These are phyloP conservation scores for Rhyacophila brunnea DNA, from an alignment of 1,140 invertebrate genomes.

Conservation along the genomic window DNA sequence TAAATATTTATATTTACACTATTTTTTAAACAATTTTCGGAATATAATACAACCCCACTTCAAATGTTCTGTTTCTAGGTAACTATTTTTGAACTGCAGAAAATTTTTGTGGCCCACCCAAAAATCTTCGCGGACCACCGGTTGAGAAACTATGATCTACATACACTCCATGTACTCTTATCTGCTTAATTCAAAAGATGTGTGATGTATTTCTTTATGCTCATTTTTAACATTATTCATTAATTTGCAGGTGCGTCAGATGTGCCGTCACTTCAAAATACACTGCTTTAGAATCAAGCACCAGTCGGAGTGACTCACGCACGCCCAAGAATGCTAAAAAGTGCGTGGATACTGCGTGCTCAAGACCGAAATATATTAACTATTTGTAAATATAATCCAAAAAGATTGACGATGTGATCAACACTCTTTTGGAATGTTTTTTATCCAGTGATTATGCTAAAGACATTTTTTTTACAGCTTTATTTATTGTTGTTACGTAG, in stretches of 20 bases:
- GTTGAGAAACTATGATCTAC: too few species aligned
- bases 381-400: background rate
- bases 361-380: background rate
- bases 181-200: background rate
- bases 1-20: too few species aligned
- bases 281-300: conserved; percentile 70
- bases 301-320: conserved; percentile 53
- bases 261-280: conserved; percentile 77
- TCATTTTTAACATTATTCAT: conserved; percentile 19
- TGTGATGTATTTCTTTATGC: background rate
- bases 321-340: background rate
- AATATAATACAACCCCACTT: too few species aligned
- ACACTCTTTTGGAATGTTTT: background rate
- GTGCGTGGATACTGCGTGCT: background rate
- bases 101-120: too few species aligned
- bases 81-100: too few species aligned
- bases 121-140: too few species aligned
- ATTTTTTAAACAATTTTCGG: too few species aligned
- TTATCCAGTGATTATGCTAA: background rate
- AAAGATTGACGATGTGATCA: background rate
- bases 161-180: background rate
- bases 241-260: conserved; percentile 65
- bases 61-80: too few species aligned
- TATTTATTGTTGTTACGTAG: background rate
- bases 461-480: background rate